A percentile compares a stretch with the other conserved stretches of the same genome.
Conservation (phyloP, 2,888 invertebrate genomes). For the Folsomia manolachei region DNA sequence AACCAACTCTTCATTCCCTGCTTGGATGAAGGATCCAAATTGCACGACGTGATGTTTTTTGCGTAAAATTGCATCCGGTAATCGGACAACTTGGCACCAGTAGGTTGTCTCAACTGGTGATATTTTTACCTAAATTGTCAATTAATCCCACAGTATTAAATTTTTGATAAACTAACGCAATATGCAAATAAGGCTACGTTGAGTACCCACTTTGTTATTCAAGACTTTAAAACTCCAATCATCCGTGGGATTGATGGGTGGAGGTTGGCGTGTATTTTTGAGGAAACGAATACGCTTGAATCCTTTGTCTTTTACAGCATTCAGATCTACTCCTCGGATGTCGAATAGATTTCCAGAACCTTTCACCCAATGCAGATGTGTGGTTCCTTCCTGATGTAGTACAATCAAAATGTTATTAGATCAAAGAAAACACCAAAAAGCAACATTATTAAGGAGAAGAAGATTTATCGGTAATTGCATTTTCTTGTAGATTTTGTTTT, state of each 20-base stretch:
- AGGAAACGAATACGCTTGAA: constrained; percentile 75
- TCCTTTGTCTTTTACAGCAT: constrained; percentile 62
- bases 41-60: constrained; percentile 74
- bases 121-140: constrained; percentile 61
- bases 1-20: constrained; percentile 79
- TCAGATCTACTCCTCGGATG: constrained; percentile 63
- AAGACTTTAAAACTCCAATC: constrained; percentile 64
- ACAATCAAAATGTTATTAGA: background rate
- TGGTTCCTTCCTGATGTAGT: constrained; percentile 78
- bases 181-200: background rate
- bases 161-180: too few relatives aligned
- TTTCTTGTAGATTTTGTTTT: background rate
- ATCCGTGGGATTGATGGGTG: constrained; percentile 39
- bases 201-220: constrained; percentile 56
- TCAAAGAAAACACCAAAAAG: constrained; percentile 12
- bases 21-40: constrained; percentile 81
- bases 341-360: constrained; percentile 72
- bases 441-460: background rate
- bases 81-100: constrained; percentile 85
- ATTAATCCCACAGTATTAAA: background rate
- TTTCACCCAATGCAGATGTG: constrained; percentile 79
- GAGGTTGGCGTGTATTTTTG: constrained; percentile 56
- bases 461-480: background rate
- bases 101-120: constrained; percentile 89
- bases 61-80: constrained; percentile 67